phyloP scores from a whole-genome alignment of 1,140 invertebrate genomes.

The Drosophila busckii region DNA sequence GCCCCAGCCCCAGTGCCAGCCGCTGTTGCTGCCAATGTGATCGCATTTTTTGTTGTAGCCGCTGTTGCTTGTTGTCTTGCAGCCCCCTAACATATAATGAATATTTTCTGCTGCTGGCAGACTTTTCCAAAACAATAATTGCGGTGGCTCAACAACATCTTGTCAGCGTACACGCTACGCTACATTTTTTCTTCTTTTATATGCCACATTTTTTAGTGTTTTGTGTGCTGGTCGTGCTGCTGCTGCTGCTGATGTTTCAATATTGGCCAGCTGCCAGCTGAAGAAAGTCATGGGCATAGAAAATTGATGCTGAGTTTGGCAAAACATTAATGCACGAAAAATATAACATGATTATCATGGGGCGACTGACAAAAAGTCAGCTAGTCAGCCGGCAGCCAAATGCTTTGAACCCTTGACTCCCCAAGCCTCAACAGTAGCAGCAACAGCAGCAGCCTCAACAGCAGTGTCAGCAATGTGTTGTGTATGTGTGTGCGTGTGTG shows the following conservation, averaged over 20 bases:
- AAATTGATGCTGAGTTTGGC: slow-evolving; percentile 50
- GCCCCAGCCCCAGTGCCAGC: slow-evolving; percentile 31
- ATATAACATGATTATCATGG: slow-evolving; percentile 52
- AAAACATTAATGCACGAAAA: slow-evolving; percentile 57
- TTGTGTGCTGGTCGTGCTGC: no score
- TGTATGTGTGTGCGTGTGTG: slow-evolving; percentile 7
- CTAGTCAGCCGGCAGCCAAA: slow-evolving; percentile 11
- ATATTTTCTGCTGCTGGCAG: slow-evolving; percentile 44
- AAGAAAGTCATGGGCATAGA: slow-evolving; percentile 13
- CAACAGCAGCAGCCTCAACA: slow-evolving; percentile 1
- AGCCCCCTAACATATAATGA: slow-evolving; percentile 42
- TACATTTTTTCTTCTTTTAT: slow-evolving; percentile 23
- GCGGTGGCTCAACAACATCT: slow-evolving; percentile 55
- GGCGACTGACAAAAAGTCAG: no score
- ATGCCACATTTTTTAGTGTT: slow-evolving; percentile 17
- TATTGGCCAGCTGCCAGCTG: slow-evolving; percentile 62
- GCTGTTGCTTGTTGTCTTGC: background rate
- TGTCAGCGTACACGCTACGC: slow-evolving; percentile 41
- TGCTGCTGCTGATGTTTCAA: slow-evolving; percentile 19
- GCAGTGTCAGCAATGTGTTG: slow-evolving; percentile 14
- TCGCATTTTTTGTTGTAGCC: slow-evolving; percentile 41
- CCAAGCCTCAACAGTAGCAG: no score
- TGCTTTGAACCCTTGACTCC: slow-evolving; percentile 2
- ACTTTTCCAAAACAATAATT: slow-evolving; percentile 52
- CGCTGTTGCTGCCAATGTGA: slow-evolving; percentile 35